Evolutionary conservation across 1,140 invertebrate genomes (phyloP).

Genomic region (Philotrypesis tridentata): DNA sequence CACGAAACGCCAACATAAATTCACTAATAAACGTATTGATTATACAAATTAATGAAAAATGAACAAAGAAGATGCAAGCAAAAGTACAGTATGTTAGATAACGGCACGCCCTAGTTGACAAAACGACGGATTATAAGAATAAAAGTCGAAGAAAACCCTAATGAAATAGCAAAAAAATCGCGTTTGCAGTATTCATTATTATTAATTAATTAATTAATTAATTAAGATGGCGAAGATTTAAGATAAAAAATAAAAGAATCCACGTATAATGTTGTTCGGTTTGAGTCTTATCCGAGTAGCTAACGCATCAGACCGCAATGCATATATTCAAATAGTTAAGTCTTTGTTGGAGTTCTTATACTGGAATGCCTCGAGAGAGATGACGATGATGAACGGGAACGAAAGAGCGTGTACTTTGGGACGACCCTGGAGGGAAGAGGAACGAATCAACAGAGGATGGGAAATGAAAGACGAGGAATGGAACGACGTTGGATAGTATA

Average conservation of each 20-base stretch:
- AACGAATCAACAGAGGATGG: not conserved
- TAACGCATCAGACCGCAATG: conserved; percentile 59
- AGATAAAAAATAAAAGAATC: conserved; percentile 38
- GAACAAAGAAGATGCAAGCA: conserved; percentile 52
- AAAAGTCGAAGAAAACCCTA: conserved; percentile 52
- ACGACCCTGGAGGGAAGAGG: not conserved
- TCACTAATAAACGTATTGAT: conserved; percentile 52
- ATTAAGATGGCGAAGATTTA: conserved; percentile 14
- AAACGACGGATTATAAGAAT: conserved; percentile 25
- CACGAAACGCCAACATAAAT: conserved; percentile 55
- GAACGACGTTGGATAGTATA: conserved; percentile 52
- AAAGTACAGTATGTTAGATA: conserved; percentile 58
- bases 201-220: conserved; percentile 56
- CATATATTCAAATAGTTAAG: conserved; percentile 64
- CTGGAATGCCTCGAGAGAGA: conserved; percentile 5
- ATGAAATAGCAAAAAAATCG: conserved; percentile 60
- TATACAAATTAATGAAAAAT: conserved; percentile 46
- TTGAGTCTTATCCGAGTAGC: conserved; percentile 64
- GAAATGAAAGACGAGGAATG: conserved; percentile 25
- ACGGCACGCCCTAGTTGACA: conserved; percentile 57
- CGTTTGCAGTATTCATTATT: conserved; percentile 65
- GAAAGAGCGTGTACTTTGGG: conserved; percentile 14
- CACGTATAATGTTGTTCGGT: conserved; percentile 58
- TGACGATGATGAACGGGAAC: conserved; percentile 20
- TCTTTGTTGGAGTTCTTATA: conserved; percentile 59